A percentile compares a stretch with the other conserved stretches of the same genome.
These are phyloP conservation scores for Athalia circularis DNA, from an alignment of 2,888 invertebrate genomes.

Conservation along the genomic window DNA sequence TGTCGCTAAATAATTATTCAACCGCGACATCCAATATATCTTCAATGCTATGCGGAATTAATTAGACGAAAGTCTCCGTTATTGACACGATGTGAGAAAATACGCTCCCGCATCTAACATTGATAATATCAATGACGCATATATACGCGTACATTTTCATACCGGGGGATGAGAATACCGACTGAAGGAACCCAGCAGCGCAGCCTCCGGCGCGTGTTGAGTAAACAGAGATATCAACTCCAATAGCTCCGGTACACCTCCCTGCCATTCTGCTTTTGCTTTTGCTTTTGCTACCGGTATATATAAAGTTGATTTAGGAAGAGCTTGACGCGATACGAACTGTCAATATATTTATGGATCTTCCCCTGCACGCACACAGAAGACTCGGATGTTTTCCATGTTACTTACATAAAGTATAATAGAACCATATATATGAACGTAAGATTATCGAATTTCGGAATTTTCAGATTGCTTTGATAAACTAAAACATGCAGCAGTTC, in stretches of 20 bases:
- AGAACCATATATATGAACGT: too few relatives aligned
- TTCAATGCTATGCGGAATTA: not conserved
- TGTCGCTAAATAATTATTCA: too few relatives aligned
- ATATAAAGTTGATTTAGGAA: slow-evolving; percentile 18
- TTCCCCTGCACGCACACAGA: too few relatives aligned
- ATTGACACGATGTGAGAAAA: not conserved
- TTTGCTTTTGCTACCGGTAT: too few relatives aligned
- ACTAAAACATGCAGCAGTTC: too few relatives aligned
- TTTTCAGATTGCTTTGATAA: too few relatives aligned
- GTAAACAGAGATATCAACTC: slow-evolving; percentile 17
- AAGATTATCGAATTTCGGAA: too few relatives aligned
- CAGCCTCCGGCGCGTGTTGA: not conserved
- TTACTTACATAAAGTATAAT: too few relatives aligned
- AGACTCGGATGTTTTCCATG: too few relatives aligned
- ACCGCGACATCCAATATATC: not conserved
- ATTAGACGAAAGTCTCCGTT: slow-evolving; percentile 1
- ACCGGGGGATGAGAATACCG: too few relatives aligned
- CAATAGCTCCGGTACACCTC: not conserved
- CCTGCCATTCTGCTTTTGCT: too few relatives aligned
- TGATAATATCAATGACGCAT: not conserved
- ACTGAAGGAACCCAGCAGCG: too few relatives aligned
- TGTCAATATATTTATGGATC: not conserved
- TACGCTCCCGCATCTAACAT: slow-evolving; percentile 10
- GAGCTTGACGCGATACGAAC: not conserved
- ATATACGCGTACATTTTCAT: not conserved